Conservation (phyloP, 2,797 vertebrate genomes). For the Ficedula albicollis region DNA sequence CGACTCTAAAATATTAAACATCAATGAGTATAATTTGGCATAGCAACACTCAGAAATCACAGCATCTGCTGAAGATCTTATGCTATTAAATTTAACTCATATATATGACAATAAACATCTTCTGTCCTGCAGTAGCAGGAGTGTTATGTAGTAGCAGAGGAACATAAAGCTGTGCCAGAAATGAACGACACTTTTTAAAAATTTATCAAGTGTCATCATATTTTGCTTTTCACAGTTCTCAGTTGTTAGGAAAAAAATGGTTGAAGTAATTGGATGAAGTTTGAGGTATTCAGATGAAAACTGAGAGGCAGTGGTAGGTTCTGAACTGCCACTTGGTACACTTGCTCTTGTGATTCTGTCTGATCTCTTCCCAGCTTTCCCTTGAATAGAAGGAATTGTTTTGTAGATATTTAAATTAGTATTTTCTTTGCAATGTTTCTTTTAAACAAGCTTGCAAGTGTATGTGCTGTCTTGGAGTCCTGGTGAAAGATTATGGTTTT, state of each 20-base stretch:
- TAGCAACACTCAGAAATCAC: not conserved
- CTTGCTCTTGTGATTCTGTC: not conserved
- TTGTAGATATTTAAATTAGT: not conserved
- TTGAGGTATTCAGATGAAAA: not conserved
- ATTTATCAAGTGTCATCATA: not conserved
- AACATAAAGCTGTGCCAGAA: not conserved
- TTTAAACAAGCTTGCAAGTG: not conserved
- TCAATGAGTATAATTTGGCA: not conserved
- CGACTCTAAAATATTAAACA: not conserved
- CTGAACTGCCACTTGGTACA: not conserved
- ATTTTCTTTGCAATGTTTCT: not conserved
- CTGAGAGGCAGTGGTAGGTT: not conserved
- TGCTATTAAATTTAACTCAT: not conserved
- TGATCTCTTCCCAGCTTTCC: not conserved
- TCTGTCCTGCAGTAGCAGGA: not conserved
- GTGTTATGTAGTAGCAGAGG: not conserved
- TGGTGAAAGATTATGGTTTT: not conserved
- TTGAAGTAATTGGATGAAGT: not conserved
- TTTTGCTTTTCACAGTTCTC: not conserved
- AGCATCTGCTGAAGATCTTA: constrained; percentile 7
- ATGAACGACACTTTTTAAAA: not conserved
- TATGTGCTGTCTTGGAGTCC: not conserved
- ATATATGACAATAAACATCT: not conserved
- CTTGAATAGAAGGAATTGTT: not conserved
- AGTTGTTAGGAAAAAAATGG: not conserved